Base-by-base conservation (phyloP, 2,797 vertebrate genomes). In the Pelobates cultripes region DNA sequence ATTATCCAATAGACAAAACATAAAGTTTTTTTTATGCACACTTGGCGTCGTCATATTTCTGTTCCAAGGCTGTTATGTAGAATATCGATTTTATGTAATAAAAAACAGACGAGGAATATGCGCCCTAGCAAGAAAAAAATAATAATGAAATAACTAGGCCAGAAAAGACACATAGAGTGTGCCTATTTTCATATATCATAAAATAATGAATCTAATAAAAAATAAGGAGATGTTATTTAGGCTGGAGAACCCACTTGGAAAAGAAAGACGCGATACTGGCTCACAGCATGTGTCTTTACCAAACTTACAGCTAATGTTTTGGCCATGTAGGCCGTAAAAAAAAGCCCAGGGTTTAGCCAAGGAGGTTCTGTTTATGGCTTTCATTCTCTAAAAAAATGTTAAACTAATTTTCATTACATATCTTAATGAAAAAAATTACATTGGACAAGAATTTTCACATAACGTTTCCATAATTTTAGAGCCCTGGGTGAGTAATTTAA, bases 1-100 rank as follows among this genome's bases (percentile, higher is more conserved):
- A 79, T 83, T 83, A 74, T 83, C 82, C 72, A 83, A 75, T 70
- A 83, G 77, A 79, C 82, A 83, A 75, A 83, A 83, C 82, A 83
- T 74, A 44, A 75, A 17, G 41, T 81, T 82, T 71, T 81, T 82
- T 66, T 66, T 41, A 73, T 75, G 63, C 55, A 71, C 17, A 13
- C 74, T 79, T 83, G 82, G 82, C 82, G 40, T 57, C 15, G 69
- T 66, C 10, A 66, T 44, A 79, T 69, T 70, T 83, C 74, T 78
- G 15, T 61, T 64, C 17, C 67, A 71, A 71, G 72, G 72, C 82
- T 75, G 77, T 79, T 83, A 79, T 79, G 81, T 75, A 79, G 53
- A 75, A 79, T 83, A 78, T 75, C 57, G 72, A 83, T 79, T 79
- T 75, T 78, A 75, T 51, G 47, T 79, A 83, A 83, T 83, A 83